These are phyloP conservation scores for Heliconius cydno DNA, from an alignment of 2,888 invertebrate species.

Conservation along the genomic window DNA sequence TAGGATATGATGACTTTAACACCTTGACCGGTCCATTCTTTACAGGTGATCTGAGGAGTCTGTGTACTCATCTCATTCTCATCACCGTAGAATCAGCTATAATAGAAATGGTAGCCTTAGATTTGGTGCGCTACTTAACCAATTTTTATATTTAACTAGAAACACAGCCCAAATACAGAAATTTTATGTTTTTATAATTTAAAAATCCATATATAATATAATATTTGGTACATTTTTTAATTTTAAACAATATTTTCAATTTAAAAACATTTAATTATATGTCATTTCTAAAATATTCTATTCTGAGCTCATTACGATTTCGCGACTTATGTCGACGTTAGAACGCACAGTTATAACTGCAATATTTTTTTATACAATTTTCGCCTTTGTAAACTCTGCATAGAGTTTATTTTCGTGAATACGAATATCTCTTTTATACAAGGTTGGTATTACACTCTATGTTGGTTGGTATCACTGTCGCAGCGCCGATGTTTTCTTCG, in stretches of 20 bases:
- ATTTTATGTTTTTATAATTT: not conserved
- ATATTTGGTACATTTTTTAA: not conserved
- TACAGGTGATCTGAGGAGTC: conserved; percentile 40
- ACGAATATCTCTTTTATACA: conserved; percentile 41
- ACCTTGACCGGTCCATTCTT: conserved; percentile 35
- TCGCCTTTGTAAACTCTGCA: not conserved
- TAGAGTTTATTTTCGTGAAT: conserved; percentile 35
- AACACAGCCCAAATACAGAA: not conserved
- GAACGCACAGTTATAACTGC: conserved; percentile 31
- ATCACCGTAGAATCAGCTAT: conserved; percentile 31
- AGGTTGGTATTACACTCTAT: conserved; percentile 44
- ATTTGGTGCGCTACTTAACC: conserved; percentile 7
- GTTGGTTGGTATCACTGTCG: conserved; percentile 48
- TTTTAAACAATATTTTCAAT: not conserved
- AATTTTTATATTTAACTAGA: not conserved
- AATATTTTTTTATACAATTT: conserved; percentile 29
- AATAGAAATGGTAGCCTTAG: conserved; percentile 34
- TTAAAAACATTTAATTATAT: conserved; percentile 3
- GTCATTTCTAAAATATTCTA: conserved; percentile 38
- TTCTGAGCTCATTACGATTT: conserved; percentile 51
- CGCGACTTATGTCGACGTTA: conserved; percentile 48
- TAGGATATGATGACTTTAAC: conserved; percentile 40
- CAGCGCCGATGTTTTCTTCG: conserved; percentile 71
- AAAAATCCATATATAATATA: not conserved
- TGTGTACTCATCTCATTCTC: conserved; percentile 48